Base-by-base conservation (phyloP, 2,797 vertebrate genomes). In the Microchirus variegatus region DNA sequence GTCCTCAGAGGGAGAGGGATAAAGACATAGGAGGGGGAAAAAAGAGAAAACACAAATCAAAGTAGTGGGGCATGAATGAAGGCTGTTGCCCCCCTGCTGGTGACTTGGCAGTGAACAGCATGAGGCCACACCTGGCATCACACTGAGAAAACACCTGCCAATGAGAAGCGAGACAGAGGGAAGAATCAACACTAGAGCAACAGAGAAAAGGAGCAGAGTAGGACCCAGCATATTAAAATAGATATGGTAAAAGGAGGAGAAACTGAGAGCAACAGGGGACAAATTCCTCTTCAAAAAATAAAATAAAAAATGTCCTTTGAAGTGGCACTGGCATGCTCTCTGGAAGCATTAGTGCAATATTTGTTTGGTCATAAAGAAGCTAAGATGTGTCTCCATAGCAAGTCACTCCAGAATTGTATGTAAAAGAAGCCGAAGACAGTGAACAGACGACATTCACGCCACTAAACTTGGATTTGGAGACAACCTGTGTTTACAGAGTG, bases 81-180 rank as follows among this genome's bases (percentile, higher is more conserved):
- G 75, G 47, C 74, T 73, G 81, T 66, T 78, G 56, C 69, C 68
- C 70, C 48, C 71, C 81, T 65, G 70, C 69, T 47, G 53, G 57
- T 72, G 78, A 75, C 77, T 85, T 83, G 80, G 78, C 85, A 81
- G 54, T 4, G 62, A 72, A 49, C 82, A 85, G 86, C 81, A n/a
- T 80, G 84, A 47, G 52, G 57, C 46, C 52, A 77, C 83, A 75
- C 63, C 63, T 63, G 75, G 66, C 79, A 66, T 65, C 86, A 81
- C 82, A 64, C 83, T 71, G 87, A 75, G 82, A 85, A 64, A 65
- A 83, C 88, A 90, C 83, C 87, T 90, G 88, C 75, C 60, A 63
- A 35, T 26, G 38, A 45, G 65, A 57, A 72, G 65, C 1, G n/a
- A 74, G 57, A 17, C 11, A 11, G 41, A 48, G 35, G 50, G 47